These are phyloP conservation scores for Orientallactaga bullata DNA, from an alignment of 2,113 vertebrate genomes.

Conservation along the genomic window DNA sequence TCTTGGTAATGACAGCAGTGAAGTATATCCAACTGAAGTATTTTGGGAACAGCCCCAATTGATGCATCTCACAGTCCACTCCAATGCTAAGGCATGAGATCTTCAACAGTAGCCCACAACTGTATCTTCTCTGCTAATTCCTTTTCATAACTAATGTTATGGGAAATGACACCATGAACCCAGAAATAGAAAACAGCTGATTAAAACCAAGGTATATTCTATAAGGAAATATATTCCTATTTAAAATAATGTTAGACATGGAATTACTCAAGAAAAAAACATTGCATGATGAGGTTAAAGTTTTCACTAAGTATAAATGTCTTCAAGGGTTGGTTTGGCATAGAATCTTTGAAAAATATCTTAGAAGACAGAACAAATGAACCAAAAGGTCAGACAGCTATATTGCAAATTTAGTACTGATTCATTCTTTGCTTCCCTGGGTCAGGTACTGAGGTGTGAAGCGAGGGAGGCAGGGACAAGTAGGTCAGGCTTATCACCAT, in stretches of 20 bases:
- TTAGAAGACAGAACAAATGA: slow-evolving; percentile 41
- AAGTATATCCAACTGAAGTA: slow-evolving; percentile 12
- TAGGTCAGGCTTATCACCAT: not conserved
- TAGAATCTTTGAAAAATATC: slow-evolving; percentile 1
- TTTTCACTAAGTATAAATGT: slow-evolving; percentile 32
- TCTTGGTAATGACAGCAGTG: slow-evolving; percentile 10
- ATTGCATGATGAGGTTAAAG: slow-evolving; percentile 37
- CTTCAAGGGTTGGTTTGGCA: not conserved
- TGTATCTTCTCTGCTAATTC: slow-evolving; percentile 42
- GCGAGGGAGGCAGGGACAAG: not conserved
- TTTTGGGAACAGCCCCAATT: not conserved
- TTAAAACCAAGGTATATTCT: slow-evolving; percentile 51
- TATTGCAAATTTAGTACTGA: not conserved
- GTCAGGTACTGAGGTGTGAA: not conserved
- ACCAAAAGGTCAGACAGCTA: slow-evolving; percentile 4
- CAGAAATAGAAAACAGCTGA: slow-evolving; percentile 49
- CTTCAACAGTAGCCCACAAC: not conserved
- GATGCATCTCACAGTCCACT: not conserved
- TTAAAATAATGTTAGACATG: slow-evolving; percentile 53
- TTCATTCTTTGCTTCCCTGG: slow-evolving; percentile 20
- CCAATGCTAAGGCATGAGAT: not conserved
- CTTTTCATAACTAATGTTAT: slow-evolving; percentile 28
- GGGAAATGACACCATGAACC: not conserved
- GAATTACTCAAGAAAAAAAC: slow-evolving; percentile 42
- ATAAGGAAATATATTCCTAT: slow-evolving; percentile 38